Base-by-base conservation (phyloP, 2,888 invertebrate species). In the Strigamia transsilvanica region DNA sequence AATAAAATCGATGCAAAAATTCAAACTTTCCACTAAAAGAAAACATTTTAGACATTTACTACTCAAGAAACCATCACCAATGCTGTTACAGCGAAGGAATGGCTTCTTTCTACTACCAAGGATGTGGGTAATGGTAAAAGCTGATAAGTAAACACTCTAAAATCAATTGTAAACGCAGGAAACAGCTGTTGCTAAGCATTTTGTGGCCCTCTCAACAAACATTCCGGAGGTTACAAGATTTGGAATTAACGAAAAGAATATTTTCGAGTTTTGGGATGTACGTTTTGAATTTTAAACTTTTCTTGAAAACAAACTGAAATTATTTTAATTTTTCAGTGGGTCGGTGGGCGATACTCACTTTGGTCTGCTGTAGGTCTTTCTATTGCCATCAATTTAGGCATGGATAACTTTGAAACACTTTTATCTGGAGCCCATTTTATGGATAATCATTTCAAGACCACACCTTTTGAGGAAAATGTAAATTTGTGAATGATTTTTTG, bases 341-440 rank as follows among this genome's bases (percentile, higher is more conserved):
- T 99, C 77, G 99, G 99, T 46, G 99, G 99, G 85, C 93, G 99
- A 87, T 96, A 92, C 87, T 99, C 99, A 0, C 90, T 99, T 12
- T 99, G 99, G 99, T 99, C 99, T 0, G 99, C 99, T 4, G 99
- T 99, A 89, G 99, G 99, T 51, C 90, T 99, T 23, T 97, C 98
- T 4, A 98, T 99, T 88, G 94, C 94, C 5, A 90, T 82, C 38
- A 38, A 32, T 23, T 21, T 79, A 89, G 89, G 91, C 51, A 97
- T 93, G 89, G 96, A 97, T 82, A 97, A 98, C 89, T 99, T 98
- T 90, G 93, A 95, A 88, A 92, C 94, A 86, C 90, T 99, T 38
- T 90, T 99, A 82, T 93, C 93, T 84, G 99, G 99, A 10, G 99
- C 97, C 66, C 93, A 93, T 88, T 95, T 91, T 86, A 94, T 98